Evolutionary conservation across 2,113 vertebrate species (phyloP).

Genomic region (Crotalus viridis): DNA sequence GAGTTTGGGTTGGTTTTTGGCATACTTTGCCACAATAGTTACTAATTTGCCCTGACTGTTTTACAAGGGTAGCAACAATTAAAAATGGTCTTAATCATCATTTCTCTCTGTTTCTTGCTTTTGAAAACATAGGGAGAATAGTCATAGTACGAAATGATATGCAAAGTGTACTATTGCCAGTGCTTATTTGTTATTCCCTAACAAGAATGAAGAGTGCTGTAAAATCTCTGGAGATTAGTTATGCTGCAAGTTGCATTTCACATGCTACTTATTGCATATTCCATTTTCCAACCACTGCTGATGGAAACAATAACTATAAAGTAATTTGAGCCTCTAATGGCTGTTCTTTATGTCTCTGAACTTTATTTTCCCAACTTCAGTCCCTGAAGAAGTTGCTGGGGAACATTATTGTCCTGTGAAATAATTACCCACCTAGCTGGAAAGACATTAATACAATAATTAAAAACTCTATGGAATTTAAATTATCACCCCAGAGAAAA

Average conservation of each 20-base stretch:
- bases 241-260: neutral
- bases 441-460: neutral
- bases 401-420: neutral
- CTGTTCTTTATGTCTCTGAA: neutral
- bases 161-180: neutral
- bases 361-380: neutral
- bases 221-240: constrained; percentile 31
- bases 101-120: neutral
- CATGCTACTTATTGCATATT: neutral
- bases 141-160: neutral
- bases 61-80: neutral
- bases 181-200: neutral
- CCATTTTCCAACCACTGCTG: accelerated
- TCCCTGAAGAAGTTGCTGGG: neutral
- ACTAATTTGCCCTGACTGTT: neutral
- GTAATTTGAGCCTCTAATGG: neutral
- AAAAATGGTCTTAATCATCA: neutral
- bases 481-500: neutral
- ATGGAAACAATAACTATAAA: neutral
- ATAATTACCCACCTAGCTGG: neutral
- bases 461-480: neutral
- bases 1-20: neutral
- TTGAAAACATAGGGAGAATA: neutral
- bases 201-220: neutral
- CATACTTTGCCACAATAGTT: neutral